Evolutionary conservation across 2,113 vertebrate genomes (phyloP).

Genomic region (Bufo gargarizans): DNA sequence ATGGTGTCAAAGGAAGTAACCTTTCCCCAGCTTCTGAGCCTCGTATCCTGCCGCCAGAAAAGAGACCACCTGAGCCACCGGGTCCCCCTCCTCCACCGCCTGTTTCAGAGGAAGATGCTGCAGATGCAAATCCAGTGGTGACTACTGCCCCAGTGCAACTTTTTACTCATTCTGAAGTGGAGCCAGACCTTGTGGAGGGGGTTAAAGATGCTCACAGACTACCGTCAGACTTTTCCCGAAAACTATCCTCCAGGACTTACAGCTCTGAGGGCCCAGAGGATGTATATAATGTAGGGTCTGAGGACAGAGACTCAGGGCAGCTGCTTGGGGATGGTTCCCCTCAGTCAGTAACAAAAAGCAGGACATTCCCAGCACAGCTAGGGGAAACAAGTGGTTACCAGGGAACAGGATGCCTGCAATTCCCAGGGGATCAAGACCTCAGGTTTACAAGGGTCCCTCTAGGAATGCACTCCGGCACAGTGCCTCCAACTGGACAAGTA

Average conservation of each 20-base stretch:
- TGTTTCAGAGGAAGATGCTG: conserved; percentile 69
- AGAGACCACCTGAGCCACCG: conserved; percentile 86
- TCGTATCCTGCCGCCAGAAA: conserved; percentile 79
- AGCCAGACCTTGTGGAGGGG: conserved; percentile 69
- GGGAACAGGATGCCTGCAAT: conserved; percentile 81
- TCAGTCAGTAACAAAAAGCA: conserved; percentile 77
- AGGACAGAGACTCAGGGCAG: conserved; percentile 72
- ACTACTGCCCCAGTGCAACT: conserved; percentile 91
- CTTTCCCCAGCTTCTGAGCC: conserved; percentile 82
- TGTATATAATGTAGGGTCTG: conserved; percentile 69
- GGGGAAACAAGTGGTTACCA: conserved; percentile 79
- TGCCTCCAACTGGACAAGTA: conserved; percentile 72
- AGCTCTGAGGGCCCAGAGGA: conserved; percentile 71
- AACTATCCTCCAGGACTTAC: conserved; percentile 74
- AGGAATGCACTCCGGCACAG: conserved; percentile 67
- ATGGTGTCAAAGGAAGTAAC: conserved; percentile 80
- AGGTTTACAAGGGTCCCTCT: conserved; percentile 83
- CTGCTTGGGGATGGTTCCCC: conserved; percentile 73
- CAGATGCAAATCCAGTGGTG: conserved; percentile 85
- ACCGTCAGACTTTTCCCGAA: conserved; percentile 67
- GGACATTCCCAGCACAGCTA: conserved; percentile 80
- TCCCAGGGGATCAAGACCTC: conserved; percentile 95
- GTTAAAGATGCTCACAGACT: conserved; percentile 67
- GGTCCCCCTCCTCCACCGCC: conserved; percentile 74
- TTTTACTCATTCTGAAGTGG: conserved; percentile 87